These are phyloP conservation scores for Florisuga fusca DNA, from an alignment of 2,797 vertebrate genomes.

Conservation along the genomic window DNA sequence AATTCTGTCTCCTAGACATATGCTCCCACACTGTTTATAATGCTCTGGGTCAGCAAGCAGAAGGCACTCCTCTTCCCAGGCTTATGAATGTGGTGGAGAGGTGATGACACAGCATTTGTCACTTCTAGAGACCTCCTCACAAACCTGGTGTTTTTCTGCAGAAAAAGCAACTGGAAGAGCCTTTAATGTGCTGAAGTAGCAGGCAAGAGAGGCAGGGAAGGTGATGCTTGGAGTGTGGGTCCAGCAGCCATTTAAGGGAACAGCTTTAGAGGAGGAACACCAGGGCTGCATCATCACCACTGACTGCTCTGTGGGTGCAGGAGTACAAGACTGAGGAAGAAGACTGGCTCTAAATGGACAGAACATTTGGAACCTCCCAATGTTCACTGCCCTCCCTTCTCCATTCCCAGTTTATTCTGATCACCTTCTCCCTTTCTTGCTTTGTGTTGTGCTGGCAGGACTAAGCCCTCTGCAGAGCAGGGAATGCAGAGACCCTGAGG, in stretches of 20 bases:
- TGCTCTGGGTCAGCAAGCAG: neutral
- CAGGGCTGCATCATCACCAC: rapidly evolving
- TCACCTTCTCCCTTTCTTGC: neutral
- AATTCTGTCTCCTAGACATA: neutral
- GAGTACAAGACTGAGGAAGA: neutral
- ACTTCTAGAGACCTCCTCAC: neutral
- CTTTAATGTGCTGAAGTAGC: neutral
- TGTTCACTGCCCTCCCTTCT: neutral
- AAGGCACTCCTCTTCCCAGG: neutral
- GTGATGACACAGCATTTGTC: neutral
- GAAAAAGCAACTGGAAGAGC: neutral
- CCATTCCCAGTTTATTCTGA: neutral
- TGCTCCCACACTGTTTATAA: neutral
- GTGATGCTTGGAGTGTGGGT: neutral
- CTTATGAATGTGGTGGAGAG: neutral
- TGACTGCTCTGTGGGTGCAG: neutral
- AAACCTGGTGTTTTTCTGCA: neutral
- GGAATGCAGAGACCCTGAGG: neutral
- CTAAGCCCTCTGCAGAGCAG: neutral
- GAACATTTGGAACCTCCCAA: neutral
- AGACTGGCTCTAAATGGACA: neutral
- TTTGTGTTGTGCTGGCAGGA: neutral
- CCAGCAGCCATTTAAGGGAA: neutral
- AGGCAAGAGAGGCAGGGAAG: neutral
- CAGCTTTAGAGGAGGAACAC: neutral